A percentile compares a stretch with the other conserved stretches of the same genome.
Evolutionary conservation across 1,140 invertebrate species (phyloP).

Genomic region (Aphelinus certus): DNA sequence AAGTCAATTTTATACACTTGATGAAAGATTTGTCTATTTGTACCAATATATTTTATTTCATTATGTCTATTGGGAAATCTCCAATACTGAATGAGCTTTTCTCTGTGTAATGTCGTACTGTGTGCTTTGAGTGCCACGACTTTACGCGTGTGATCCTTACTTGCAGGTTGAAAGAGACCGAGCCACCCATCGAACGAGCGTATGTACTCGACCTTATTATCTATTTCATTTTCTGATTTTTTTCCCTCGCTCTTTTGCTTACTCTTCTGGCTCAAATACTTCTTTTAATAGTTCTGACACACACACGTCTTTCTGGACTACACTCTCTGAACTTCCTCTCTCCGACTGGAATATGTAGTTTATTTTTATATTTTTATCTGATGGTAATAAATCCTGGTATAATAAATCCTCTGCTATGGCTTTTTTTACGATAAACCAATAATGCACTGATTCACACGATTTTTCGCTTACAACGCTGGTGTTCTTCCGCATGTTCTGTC

Average conservation of each 20-base stretch:
- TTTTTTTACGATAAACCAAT: too few species aligned
- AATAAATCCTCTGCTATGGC: too few species aligned
- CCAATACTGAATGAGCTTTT: not conserved
- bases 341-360: not conserved
- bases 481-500: too few species aligned
- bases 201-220: constrained; percentile 76
- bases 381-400: too few species aligned
- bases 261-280: constrained; percentile 42
- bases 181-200: constrained; percentile 86
- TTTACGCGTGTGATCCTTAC: constrained; percentile 63
- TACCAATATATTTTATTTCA: not conserved
- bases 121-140: constrained; percentile 48
- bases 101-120: constrained; percentile 43
- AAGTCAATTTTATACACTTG: too few species aligned
- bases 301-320: constrained; percentile 7
- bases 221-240: constrained; percentile 50
- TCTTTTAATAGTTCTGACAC: constrained; percentile 30
- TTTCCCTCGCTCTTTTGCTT: constrained; percentile 43
- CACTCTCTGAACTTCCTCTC: not conserved
- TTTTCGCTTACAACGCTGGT: too few species aligned
- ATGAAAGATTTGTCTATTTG: too few species aligned
- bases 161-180: constrained; percentile 90
- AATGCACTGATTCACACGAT: too few species aligned
- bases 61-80: not conserved
- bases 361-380: too few species aligned